Conservation (phyloP, 2,113 vertebrate species). For the Neomonachus schauinslandi region DNA sequence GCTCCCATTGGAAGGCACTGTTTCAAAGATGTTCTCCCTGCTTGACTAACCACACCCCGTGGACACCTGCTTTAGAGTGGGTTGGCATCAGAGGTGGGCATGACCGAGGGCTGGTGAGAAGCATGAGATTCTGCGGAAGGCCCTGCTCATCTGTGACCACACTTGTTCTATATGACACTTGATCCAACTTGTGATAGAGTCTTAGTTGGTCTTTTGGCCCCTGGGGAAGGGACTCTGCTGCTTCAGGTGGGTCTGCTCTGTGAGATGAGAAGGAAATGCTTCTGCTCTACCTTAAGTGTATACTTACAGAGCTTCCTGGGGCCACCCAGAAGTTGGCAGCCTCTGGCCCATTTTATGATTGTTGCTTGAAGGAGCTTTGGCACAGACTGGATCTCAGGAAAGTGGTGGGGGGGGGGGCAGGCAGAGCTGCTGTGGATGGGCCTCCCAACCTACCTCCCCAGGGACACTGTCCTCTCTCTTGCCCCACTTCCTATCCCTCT, state of each 20-base stretch:
- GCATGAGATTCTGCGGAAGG: not conserved
- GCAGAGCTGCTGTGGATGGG: not conserved
- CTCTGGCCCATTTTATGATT: not conserved
- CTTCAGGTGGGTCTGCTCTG: not conserved
- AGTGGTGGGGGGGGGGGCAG: fast-evolving
- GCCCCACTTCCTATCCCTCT: not conserved
- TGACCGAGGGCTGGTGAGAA: not conserved
- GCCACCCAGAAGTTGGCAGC: not conserved
- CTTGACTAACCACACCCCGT: not conserved
- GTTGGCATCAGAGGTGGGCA: not conserved
- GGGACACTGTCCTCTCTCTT: not conserved
- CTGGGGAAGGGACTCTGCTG: not conserved
- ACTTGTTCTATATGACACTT: not conserved
- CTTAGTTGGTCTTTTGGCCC: not conserved
- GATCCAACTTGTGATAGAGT: not conserved
- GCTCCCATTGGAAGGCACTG: not conserved
- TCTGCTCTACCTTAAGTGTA: not conserved
- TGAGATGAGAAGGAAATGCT: not conserved
- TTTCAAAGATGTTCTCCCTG: not conserved
- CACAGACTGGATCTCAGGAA: not conserved
- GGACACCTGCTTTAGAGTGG: too few species aligned
- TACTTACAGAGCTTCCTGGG: not conserved
- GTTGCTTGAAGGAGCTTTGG: not conserved
- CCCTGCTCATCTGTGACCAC: not conserved
- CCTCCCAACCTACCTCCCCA: not conserved